Base-by-base conservation (phyloP, 2,113 vertebrate genomes). In the Prionailurus bengalensis region DNA sequence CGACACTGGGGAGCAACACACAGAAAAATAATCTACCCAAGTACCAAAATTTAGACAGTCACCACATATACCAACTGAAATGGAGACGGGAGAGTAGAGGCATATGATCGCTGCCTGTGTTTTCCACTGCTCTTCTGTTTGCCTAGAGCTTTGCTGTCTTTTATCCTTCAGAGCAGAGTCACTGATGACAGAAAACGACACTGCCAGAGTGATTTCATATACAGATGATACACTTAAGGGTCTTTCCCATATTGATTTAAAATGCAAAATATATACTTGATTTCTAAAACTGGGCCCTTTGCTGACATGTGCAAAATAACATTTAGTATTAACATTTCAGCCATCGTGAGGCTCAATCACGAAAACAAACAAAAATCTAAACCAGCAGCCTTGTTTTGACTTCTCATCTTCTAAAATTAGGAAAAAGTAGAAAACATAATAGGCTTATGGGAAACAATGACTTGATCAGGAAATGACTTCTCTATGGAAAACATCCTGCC, bases 241-340 rank as follows among this genome's bases (percentile, higher is more conserved):
- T 55, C 63, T 45, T 58, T 87, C 23, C 48, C 48, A 53, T 65
- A 31, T 45, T 65, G 23, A 31, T 45, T 90, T 84, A 65, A 89
- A 85, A 42, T 85, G 25, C 17, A 91, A 80, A 95, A 61, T 63
- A 70, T 29, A 27, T 39, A 61, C 13, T 65, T 78, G 51, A 71
- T 76, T 42, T 66, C 42, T 71, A 70, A 91, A 82, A 91, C 39
- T 27, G 15, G 93, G n/a, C 17, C 36, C 36, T 70, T 90, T 76
- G 15, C 65, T 83, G 85, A 61, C 25, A 94, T 39, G 63, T 27
- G 5, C 70, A 89, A 89, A 95, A 71, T 39, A 70, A 61, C 31
- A 82, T 53, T 80, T 16, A 78, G 25, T 53, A 87, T 97, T 97
- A 71, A 48, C 73, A 68, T 36, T 88, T 96, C 42, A 91, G 42